Percentiles rank a stretch among this genome's conserved stretches.
Evolutionary conservation across 2,888 invertebrate species (phyloP).

Genomic region (Germaria angustata): DNA sequence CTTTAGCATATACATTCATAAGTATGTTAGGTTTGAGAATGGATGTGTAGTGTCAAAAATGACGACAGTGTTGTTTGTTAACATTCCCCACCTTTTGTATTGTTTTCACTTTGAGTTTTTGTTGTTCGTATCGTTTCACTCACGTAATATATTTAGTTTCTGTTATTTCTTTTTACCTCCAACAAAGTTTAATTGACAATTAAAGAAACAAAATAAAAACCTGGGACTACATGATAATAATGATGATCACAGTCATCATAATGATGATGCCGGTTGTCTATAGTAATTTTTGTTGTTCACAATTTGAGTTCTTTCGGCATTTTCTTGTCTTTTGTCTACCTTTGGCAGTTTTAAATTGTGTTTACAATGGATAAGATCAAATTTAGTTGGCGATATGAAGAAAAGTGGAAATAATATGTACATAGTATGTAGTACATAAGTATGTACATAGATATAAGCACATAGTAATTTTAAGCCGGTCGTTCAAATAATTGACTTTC

Average conservation of each 20-base stretch:
- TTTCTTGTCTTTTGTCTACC: constrained; percentile 37
- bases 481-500: background rate
- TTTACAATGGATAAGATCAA: constrained; percentile 49
- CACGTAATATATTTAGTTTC: constrained; percentile 13
- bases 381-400: background rate
- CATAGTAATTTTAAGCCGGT: constrained; percentile 11
- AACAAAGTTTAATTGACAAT: constrained; percentile 64
- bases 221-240: constrained; percentile 8
- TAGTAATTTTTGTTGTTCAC: constrained; percentile 38
- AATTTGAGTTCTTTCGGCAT: constrained; percentile 1
- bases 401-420: constrained; percentile 4
- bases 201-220: constrained; percentile 45
- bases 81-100: constrained; percentile 49
- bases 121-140: constrained; percentile 36
- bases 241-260: constrained; percentile 26
- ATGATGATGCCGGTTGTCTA: constrained; percentile 33
- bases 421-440: background rate
- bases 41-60: too few relatives aligned
- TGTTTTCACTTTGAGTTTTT: constrained; percentile 43
- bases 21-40: too few relatives aligned
- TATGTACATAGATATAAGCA: background rate
- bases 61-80: too few relatives aligned
- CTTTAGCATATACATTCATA: background rate
- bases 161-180: constrained; percentile 51
- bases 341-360: constrained; percentile 63